Conservation (phyloP, 2,113 vertebrate species). For the Corythaixoides concolor region DNA sequence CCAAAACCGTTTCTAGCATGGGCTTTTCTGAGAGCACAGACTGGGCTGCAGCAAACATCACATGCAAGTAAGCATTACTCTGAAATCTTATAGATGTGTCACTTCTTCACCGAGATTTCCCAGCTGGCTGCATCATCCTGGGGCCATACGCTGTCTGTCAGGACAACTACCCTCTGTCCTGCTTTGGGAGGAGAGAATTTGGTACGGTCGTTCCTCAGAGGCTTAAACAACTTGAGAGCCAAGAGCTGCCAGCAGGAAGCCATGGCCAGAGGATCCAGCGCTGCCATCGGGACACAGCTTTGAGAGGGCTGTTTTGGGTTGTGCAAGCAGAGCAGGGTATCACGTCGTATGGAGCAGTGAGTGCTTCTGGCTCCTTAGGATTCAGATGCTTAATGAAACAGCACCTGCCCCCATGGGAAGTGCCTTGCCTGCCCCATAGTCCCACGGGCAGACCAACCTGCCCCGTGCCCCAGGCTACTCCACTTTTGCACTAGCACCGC, state of each 20-base stretch:
- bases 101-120: not conserved
- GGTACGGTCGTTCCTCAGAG: accelerated
- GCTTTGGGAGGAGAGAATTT: not conserved
- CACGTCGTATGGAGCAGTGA: not conserved
- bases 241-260: not conserved
- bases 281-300: accelerated
- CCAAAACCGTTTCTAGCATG: not conserved
- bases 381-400: not conserved
- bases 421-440: not conserved
- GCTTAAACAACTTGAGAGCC: not conserved
- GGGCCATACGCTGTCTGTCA: accelerated
- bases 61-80: not conserved
- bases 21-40: not conserved
- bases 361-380: not conserved
- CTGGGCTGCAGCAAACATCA: not conserved
- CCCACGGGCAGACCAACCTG: accelerated
- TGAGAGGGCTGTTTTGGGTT: not conserved
- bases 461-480: accelerated
- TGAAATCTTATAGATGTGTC: not conserved
- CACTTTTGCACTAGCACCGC: not conserved
- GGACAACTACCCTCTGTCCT: not conserved
- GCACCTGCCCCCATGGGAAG: accelerated
- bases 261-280: not conserved
- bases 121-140: not conserved
- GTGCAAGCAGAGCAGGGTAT: not conserved